Evolutionary conservation across 1,140 invertebrate species (phyloP).

Genomic region (Caenorhabditis inopinata): DNA sequence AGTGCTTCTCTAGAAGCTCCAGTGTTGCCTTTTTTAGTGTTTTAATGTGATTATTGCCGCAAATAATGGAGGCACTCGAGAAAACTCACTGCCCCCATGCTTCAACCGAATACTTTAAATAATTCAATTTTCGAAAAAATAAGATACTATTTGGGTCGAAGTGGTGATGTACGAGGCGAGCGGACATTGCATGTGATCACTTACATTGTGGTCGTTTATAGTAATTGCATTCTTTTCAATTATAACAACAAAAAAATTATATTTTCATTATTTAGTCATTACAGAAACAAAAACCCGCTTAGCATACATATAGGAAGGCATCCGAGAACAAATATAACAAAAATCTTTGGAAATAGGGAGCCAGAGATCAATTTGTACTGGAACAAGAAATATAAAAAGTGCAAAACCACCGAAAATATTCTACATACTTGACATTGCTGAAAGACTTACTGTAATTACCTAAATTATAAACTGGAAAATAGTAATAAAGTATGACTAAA

Average conservation of each 20-base stretch:
- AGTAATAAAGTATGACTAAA: no score
- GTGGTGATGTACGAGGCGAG: neutral
- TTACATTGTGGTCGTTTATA: neutral
- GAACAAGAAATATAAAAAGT: no score
- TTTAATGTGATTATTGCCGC: constrained; percentile 14
- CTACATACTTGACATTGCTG: no score
- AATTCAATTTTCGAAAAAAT: constrained; percentile 10
- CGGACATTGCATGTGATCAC: neutral
- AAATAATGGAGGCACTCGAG: neutral
- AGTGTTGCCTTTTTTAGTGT: neutral
- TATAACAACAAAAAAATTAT: no score
- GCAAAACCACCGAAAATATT: no score
- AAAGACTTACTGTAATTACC: no score
- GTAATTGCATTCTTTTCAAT: no score
- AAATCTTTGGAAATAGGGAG: constrained; percentile 9
- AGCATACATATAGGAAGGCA: neutral
- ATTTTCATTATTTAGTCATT: no score
- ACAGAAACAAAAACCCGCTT: neutral
- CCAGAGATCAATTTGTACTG: neutral
- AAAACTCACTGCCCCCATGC: no score
- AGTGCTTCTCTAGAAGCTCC: neutral
- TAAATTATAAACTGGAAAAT: no score
- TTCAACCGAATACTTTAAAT: no score
- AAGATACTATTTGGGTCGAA: neutral
- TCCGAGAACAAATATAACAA: neutral